Conservation (phyloP, 2,113 vertebrate species). For the Dasyprocta punctata region DNA sequence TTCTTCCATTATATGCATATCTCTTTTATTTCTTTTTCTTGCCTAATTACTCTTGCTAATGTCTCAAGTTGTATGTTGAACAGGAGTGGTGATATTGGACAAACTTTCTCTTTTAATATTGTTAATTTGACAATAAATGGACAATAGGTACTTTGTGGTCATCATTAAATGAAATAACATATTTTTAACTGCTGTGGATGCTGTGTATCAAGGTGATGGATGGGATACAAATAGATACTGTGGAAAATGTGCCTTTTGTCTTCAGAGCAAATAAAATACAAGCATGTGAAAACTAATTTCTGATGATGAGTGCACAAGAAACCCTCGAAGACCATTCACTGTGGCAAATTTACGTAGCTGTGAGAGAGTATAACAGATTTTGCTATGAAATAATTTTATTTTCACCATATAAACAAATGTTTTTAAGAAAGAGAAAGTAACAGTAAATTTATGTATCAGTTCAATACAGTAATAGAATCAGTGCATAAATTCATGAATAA, state of each 20-base stretch:
- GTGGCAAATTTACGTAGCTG: background rate
- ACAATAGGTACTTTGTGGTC: constrained; percentile 30
- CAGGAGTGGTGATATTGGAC: background rate
- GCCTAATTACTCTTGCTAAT: background rate
- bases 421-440: constrained; percentile 5
- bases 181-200: background rate
- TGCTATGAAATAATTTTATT: constrained; percentile 34
- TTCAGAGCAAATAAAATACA: background rate
- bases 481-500: background rate
- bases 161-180: constrained; percentile 27
- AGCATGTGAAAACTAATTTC: constrained; percentile 35
- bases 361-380: background rate
- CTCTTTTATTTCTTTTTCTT: background rate
- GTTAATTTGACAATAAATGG: constrained; percentile 28
- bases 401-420: background rate
- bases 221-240: background rate
- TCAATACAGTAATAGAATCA: background rate
- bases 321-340: background rate
- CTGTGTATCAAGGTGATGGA: background rate
- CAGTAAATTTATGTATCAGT: background rate
- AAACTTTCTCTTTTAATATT: constrained; percentile 15
- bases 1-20: background rate
- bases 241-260: background rate
- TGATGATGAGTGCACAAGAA: background rate
- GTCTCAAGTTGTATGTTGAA: background rate